Percentiles rank a stretch among this genome's conserved stretches.
These are phyloP conservation scores for Vultur gryphus DNA, from an alignment of 2,797 vertebrate genomes.

Conservation along the genomic window DNA sequence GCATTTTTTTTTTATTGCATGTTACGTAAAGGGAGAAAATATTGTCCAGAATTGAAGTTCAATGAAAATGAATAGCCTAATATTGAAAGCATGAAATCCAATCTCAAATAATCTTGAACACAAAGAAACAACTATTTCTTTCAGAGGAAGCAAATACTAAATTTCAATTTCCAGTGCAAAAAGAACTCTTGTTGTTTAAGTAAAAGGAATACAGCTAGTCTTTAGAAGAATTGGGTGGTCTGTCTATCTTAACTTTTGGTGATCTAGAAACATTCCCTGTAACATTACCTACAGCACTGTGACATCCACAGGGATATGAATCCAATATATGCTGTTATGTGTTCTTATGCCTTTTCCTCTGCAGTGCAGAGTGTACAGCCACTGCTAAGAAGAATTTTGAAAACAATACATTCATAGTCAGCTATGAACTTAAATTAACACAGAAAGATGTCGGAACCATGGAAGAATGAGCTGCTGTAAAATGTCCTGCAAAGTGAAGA, in stretches of 20 bases:
- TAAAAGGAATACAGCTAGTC: not conserved
- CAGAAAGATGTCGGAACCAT: not conserved
- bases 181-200: not conserved
- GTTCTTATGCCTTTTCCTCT: not conserved
- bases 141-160: not conserved
- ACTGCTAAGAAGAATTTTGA: not conserved
- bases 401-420: not conserved
- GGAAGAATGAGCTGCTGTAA: not conserved
- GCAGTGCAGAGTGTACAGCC: not conserved
- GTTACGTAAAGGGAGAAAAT: not conserved
- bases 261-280: not conserved
- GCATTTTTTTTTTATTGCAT: not conserved
- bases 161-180: not conserved
- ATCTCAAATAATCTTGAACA: not conserved
- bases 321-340: not conserved
- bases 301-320: not conserved
- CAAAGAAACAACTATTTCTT: not conserved
- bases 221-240: not conserved
- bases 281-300: not conserved
- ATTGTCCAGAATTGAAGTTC: not conserved
- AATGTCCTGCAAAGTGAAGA: not conserved
- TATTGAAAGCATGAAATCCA: not conserved
- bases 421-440: not conserved
- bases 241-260: not conserved
- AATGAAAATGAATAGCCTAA: not conserved